Base-by-base conservation (phyloP, 2,113 vertebrate species). In the Callospermophilus lateralis region DNA sequence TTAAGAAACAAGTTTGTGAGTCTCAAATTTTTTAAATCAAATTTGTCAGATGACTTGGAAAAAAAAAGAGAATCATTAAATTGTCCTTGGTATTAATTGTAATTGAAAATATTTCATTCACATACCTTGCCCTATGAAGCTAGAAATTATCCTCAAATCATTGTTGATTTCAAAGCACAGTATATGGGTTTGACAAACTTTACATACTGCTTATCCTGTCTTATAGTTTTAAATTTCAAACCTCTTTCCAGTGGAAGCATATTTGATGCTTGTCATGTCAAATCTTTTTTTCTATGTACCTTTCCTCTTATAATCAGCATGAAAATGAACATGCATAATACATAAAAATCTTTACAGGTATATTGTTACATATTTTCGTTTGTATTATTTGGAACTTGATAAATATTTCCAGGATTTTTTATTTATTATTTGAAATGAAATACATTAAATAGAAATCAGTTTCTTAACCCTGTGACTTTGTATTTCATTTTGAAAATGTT, bases 401-500 rank as follows among this genome's bases (percentile, higher is more conserved):
- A 77, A 70, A 4, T 95, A 84, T 97, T 98, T 97, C 51, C 37
- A 97, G 86, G 51, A 92, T 90, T 63, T 97, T 93, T 97, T 98
- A 61, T 90, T 78, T 97, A 65, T 96, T 97, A 91, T 90, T 98
- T 92, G 83, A 97, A 96, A 97, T 98, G 94, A 98, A 88, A 95
- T 97, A 95, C 55, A 95, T 97, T 94, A 96, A 98, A 63, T 58
- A 90, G 81, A 96, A 97, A 90, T 97, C 92, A 89, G 32, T 96
- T 93, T 95, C 42, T 96, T 98, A 84, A 93, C 73, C 93, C 84
- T 96, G 80, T 95, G 91, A 95, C 84, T 96, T 94, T 97, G 77
- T 96, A 90, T 98, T 97, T 97, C 1, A 94, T 97, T 98, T 96
- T 98, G 91, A 98, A 86, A 97, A 96, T 97, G 95, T 58, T 78